Percentiles rank a stretch among this genome's conserved stretches.
Evolutionary conservation across 1,140 invertebrate species (phyloP).

Genomic region (Achroia grisella): DNA sequence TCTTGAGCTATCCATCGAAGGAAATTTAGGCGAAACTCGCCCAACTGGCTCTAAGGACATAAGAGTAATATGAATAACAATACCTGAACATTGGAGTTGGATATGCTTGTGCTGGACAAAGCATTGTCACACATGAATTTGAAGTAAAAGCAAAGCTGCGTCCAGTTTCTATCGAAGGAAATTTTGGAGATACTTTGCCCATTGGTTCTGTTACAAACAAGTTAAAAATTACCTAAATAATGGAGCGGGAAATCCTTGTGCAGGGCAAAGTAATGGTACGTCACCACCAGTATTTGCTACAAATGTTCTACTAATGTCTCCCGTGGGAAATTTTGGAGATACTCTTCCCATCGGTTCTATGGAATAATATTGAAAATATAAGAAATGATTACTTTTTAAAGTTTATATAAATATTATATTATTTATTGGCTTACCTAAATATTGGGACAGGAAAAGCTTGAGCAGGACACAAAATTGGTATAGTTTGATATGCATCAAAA

Average conservation of each 20-base stretch:
- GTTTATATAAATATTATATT: not conserved
- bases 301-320: conserved; percentile 64
- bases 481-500: conserved; percentile 47
- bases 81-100: conserved; percentile 73
- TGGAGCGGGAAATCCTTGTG: conserved; percentile 78
- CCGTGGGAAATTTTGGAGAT: conserved; percentile 77
- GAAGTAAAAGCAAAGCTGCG: conserved; percentile 74
- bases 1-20: conserved; percentile 77
- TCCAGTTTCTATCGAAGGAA: conserved; percentile 72
- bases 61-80: conserved; percentile 36
- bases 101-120: conserved; percentile 80
- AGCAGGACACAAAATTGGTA: conserved; percentile 60
- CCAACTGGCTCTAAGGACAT: conserved; percentile 80
- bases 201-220: conserved; percentile 72
- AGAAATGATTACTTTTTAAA: not conserved
- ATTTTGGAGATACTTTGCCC: conserved; percentile 75
- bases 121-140: conserved; percentile 57
- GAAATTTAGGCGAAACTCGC: conserved; percentile 79
- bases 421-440: conserved; percentile 67
- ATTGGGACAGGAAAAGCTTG: conserved; percentile 79
- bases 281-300: conserved; percentile 28
- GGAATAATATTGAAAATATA: conserved; percentile 12
- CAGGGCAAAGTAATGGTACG: conserved; percentile 71
- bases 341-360: conserved; percentile 76
- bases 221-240: conserved; percentile 74